Conservation (phyloP, 2,888 invertebrate species). For the Ormyrus thymus region DNA sequence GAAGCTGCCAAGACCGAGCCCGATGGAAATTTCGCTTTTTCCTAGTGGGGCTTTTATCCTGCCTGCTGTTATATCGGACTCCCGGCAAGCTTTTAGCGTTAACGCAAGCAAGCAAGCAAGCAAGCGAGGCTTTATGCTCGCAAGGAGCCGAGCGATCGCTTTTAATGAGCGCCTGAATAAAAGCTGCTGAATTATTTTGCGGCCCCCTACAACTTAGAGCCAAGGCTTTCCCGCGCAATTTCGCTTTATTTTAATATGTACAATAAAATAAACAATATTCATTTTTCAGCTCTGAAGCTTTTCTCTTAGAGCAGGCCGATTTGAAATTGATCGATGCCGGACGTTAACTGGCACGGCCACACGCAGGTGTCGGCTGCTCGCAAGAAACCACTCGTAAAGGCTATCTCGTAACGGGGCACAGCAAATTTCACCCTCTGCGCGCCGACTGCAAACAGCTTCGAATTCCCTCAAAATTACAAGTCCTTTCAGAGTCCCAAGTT, state of each 20-base stretch:
- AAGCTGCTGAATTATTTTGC: no score
- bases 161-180: slow-evolving; percentile 39
- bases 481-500: slow-evolving; percentile 43
- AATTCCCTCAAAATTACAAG: slow-evolving; percentile 5
- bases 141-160: slow-evolving; percentile 33
- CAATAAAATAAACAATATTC: no score
- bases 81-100: slow-evolving; percentile 51
- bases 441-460: slow-evolving; percentile 28
- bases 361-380: neutral
- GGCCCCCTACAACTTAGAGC: no score
- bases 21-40: slow-evolving; percentile 62
- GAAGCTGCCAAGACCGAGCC: slow-evolving; percentile 33
- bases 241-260: no score
- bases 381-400: slow-evolving; percentile 16
- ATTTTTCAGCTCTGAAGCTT: no score
- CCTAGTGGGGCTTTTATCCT: slow-evolving; percentile 54
- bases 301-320: slow-evolving; percentile 51
- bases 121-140: slow-evolving; percentile 31
- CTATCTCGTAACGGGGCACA: slow-evolving; percentile 1
- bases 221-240: no score
- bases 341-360: slow-evolving; percentile 57
- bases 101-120: slow-evolving; percentile 41
- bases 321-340: slow-evolving; percentile 66
- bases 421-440: slow-evolving; percentile 27
- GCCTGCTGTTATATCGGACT: slow-evolving; percentile 21